Base-by-base conservation (phyloP, 2,888 invertebrate genomes). In the Amorpha juglandis region DNA sequence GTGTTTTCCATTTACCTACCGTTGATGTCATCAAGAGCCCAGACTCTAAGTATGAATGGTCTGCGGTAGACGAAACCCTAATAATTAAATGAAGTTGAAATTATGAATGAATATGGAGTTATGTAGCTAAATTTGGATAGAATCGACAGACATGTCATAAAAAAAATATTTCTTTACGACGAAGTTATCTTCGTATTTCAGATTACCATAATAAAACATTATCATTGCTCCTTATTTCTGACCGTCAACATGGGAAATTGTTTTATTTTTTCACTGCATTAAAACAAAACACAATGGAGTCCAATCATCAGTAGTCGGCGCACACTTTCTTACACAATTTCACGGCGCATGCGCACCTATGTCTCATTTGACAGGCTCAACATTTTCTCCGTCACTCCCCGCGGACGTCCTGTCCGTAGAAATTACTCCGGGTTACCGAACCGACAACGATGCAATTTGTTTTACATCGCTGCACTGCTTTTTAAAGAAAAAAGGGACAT, bases 321-420 rank as follows among this genome's bases (percentile, higher is more conserved):
- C 71, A 81, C 86, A 86, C 92, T 92, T 92, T 92, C 91, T 89
- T 91, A 78, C 84, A 84, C 91, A 90, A 91, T 88, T 88, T 89
- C 88, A 91, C 89, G 91, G 87, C 83, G 82, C 75, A 68, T 75
- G 88, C 79, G 79, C 87, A 83, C 82, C 83, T 78, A 82, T 84
- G 81, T 82, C 75, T 85, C 81, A 87, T 86, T 87, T 82, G 79
- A 70, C 68, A 55, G 64, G 67, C 71, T 72, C 72, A 71, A 68
- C 78, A 88, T 87, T 90, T 89, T 90, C 90, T 80, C 89, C 74
- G 71, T 67, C 78, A 81, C 82, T 83, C 84, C 86, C 84, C 79
- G 58, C 81, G 84, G 88, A 86, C 79, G 78, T 85, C 86, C 84
- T 81, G 81, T 53, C 70, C 71, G 67, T 67, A 67, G 71, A 72